phyloP scores from a whole-genome alignment of 2,113 vertebrate genomes.

The Opisthocomus hoazin region DNA sequence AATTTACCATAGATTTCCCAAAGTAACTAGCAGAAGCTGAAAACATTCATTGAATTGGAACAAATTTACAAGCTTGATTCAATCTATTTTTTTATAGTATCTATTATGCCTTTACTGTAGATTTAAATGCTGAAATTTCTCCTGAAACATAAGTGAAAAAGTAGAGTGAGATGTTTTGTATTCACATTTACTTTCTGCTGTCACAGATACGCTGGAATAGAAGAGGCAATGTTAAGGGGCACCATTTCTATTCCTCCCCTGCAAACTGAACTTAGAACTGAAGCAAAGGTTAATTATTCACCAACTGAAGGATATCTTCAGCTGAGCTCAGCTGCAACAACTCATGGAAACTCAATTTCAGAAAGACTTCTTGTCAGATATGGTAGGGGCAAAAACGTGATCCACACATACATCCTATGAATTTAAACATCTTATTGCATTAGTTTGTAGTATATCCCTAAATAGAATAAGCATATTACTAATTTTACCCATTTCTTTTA shows the following conservation, averaged over 20 bases:
- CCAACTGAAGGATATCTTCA: constrained; percentile 68
- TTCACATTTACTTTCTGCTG: background rate
- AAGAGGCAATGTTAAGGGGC: constrained; percentile 73
- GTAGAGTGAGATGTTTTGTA: background rate
- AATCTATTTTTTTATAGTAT: background rate
- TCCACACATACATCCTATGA: background rate
- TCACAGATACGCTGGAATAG: constrained; percentile 72
- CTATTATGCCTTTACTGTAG: background rate
- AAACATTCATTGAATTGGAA: background rate
- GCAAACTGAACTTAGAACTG: constrained; percentile 73
- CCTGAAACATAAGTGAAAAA: background rate
- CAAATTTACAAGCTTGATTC: background rate
- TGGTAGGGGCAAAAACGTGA: constrained; percentile 65
- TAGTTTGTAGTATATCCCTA: background rate
- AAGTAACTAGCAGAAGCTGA: background rate
- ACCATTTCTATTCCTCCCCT: constrained; percentile 78
- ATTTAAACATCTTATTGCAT: background rate
- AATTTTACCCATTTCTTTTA: background rate
- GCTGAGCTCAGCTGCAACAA: constrained; percentile 72
- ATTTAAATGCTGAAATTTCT: background rate
- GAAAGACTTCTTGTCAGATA: constrained; percentile 77
- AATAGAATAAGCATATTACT: background rate
- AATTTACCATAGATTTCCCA: background rate
- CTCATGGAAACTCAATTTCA: constrained; percentile 72
- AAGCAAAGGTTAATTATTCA: constrained; percentile 68